Conservation (phyloP, 1,140 invertebrate genomes). For the Macrosteles quadrilineatus region DNA sequence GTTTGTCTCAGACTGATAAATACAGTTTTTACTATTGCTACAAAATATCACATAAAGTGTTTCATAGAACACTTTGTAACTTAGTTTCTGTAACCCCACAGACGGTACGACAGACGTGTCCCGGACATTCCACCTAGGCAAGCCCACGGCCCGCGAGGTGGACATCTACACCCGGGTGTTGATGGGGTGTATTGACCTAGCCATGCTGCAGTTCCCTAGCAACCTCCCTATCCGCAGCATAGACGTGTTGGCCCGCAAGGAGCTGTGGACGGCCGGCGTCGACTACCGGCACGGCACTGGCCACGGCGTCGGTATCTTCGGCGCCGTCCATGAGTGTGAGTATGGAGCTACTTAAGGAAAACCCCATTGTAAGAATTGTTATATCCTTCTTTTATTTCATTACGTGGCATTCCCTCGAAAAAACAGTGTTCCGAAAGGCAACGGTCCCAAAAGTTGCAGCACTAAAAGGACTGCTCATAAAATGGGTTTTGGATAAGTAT, state of each 20-base stretch:
- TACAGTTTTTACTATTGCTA: too few relatives aligned
- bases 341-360: not conserved
- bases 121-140: slow-evolving; percentile 86
- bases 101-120: slow-evolving; percentile 95
- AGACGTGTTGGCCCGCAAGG: slow-evolving; percentile 72
- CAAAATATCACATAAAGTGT: too few relatives aligned
- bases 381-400: not conserved
- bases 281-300: slow-evolving; percentile 88
- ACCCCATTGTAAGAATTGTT: not conserved
- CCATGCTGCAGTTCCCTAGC: slow-evolving; percentile 66
- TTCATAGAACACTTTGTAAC: too few relatives aligned
- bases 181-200: slow-evolving; percentile 79
- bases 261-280: slow-evolving; percentile 77
- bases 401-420: not conserved
- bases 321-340: slow-evolving; percentile 80
- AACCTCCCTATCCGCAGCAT: slow-evolving; percentile 64
- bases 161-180: slow-evolving; percentile 87
- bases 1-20: too few relatives aligned
- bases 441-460: not conserved
- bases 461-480: not conserved
- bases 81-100: too few relatives aligned
- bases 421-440: not conserved
- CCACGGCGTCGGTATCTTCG: slow-evolving; percentile 86
- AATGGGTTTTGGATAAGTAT: too few relatives aligned
- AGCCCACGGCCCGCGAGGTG: slow-evolving; percentile 71